Evolutionary conservation across 2,113 vertebrate species (phyloP), one percentile per base, ranked within the genome.

Genomic region (Albula goreensis): DNA sequence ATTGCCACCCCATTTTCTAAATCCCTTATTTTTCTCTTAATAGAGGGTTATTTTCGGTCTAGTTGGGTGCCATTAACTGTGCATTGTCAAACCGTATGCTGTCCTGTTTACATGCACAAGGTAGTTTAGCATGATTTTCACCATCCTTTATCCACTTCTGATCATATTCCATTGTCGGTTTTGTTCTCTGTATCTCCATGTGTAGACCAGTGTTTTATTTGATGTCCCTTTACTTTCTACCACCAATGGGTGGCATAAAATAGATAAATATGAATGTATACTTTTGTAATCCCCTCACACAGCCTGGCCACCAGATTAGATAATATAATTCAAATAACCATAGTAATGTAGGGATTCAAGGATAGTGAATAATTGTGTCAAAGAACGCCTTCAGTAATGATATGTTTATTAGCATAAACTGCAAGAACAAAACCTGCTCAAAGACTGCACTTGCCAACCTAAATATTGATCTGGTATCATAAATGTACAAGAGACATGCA

Each of bases 271-370:
- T 48, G 19, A 48, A 50, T 77, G n/a, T 49, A 77, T 56, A 84
- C 63, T 63, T 83, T 49, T 63, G 13, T 83, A 83, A 83, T 83
- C 83, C 83, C 50, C 25, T 74, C 83, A 74, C 83, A 10, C 8
- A n/a, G 66, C 77, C 60, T 49, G 77, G 22, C 19, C 41, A 9
- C 19, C 60, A 50, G 63, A 84, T 84, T 84, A 84, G 19, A 84
- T 70, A 17, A 17, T 84, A 2, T 50, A 48, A 84, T 22, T 83
- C 4, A 8, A 83, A 83, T 81, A 51, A 51, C 22, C 50, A 70
- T 50, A 57, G 22, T 50, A 84, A 74, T n/a, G 10, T 70, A 56
- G 31, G 31, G 31, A 41, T 83, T 56, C 51, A 56, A 15, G 51
- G 22, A 83, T 51, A 57, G 13, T 83, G 17, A 83, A 83, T 19